Evolutionary conservation across 2,888 invertebrate species (phyloP).

Genomic region (Lasioglossum vierecki): DNA sequence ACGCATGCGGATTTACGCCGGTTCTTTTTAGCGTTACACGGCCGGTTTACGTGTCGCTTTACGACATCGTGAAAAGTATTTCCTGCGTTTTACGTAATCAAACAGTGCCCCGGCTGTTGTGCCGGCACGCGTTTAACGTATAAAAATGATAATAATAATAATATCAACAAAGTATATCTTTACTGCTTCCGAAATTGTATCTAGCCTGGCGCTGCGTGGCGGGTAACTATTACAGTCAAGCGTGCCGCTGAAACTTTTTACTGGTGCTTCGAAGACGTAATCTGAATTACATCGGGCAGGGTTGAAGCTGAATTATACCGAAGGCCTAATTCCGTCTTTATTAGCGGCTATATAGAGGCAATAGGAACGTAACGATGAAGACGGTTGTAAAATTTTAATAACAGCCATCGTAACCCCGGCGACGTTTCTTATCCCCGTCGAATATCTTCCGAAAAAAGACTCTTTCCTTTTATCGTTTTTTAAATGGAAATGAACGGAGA

Average conservation of each 20-base stretch:
- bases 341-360: constrained; percentile 7
- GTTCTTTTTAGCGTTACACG: constrained; percentile 32
- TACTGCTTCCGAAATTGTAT: constrained; percentile 3
- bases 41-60: constrained; percentile 52
- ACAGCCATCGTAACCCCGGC: background rate
- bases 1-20: constrained; percentile 25
- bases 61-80: constrained; percentile 58
- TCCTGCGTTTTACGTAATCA: constrained; percentile 20
- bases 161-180: constrained; percentile 17
- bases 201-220: background rate
- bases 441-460: constrained; percentile 1
- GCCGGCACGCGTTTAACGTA: background rate
- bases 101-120: background rate
- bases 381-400: constrained; percentile 25
- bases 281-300: constrained; percentile 22
- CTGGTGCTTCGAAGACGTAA: constrained; percentile 19
- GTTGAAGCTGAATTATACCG: background rate
- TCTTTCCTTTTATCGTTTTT: background rate
- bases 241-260: constrained; percentile 15
- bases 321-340: constrained; percentile 10
- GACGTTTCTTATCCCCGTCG: background rate
- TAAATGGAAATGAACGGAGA: background rate
- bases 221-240: background rate
- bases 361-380: background rate
- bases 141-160: constrained; percentile 23